A percentile compares a stretch with the other conserved stretches of the same genome.
These are phyloP conservation scores for Leucania comma DNA, from an alignment of 2,888 invertebrate genomes.

Conservation along the genomic window DNA sequence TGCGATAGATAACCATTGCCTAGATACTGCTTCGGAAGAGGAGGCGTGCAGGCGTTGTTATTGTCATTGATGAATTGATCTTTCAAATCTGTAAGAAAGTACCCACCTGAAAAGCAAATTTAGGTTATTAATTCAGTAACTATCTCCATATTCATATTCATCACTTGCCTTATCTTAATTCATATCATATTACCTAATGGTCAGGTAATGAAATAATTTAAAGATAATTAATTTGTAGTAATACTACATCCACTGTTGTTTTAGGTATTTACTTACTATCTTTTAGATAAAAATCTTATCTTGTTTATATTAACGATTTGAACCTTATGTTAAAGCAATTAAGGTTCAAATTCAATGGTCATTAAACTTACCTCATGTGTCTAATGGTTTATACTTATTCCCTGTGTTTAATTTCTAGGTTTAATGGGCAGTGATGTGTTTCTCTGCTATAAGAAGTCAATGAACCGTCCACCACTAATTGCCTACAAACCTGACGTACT, in stretches of 20 bases:
- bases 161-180: slow-evolving; percentile 36
- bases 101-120: not conserved
- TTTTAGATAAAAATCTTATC: slow-evolving; percentile 17
- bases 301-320: not conserved
- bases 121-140: slow-evolving; percentile 2
- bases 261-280: slow-evolving; percentile 17
- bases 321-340: accelerated
- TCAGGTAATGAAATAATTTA: slow-evolving; percentile 30
- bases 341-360: not conserved
- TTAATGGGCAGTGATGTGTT: slow-evolving; percentile 99
- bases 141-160: slow-evolving; percentile 18
- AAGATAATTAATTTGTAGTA: slow-evolving; percentile 12
- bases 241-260: slow-evolving; percentile 25
- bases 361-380: not conserved
- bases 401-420: slow-evolving; percentile 74
- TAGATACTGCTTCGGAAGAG: too few relatives aligned
- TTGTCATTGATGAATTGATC: too few relatives aligned
- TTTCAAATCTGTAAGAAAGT: too few relatives aligned
- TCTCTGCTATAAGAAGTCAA: slow-evolving; percentile 99
- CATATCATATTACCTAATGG: slow-evolving; percentile 33
- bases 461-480: slow-evolving; percentile 98
- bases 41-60: too few relatives aligned
- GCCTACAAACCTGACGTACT: slow-evolving; percentile 98
- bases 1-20: too few relatives aligned
- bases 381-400: slow-evolving; percentile 2